Evolutionary conservation across 2,797 vertebrate species (phyloP), one percentile per base, ranked within the genome.

Genomic region (Artibeus jamaicensis): DNA sequence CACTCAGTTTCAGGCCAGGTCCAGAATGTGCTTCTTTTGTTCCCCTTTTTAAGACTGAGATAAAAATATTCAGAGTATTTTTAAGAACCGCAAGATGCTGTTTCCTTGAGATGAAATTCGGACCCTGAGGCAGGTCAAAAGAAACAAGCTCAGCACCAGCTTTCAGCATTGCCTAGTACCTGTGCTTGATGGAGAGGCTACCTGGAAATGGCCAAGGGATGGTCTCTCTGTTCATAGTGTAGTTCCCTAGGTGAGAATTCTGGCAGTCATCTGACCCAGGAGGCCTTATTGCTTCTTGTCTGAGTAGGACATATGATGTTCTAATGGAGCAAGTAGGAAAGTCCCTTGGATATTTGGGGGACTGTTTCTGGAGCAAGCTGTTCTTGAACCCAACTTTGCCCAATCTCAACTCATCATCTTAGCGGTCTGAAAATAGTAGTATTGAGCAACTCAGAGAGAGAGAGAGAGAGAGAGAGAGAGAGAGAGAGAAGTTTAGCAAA

Each of bases 81-180:
- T 86, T 29, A 77, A 83, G 19, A 79, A 12, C 34, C 1, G 34
- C 11, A 32, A 22, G 42, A 53, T 39, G 12, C 18, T 44, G 3
- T 70, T 94, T 57, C 16, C 87, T 70, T 53, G 39, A 76, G 81
- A 44, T 37, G 37, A 29, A 44, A 24, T 86, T 44, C 85, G 16
- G 50, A 57, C 70, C 70, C 18, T 0, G 3, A 62, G 22, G 5
- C 16, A 55, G 62, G 5, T 42, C 16, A 3, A 71, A 1, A 68
- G 62, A 82, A 79, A 32, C 1, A 6, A 7, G 9, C 55, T 48
- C 15, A 18, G 16, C 44, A 22, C 2, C 14, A 1, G 16, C 37
- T 73, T 34, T 26, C 26, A 9, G 4, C 57, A 24, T 62, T 32
- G 42, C 15, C 50, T 48, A n/a, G 24, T 14, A 5, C 18, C 22